Evolutionary conservation across 1,140 invertebrate species (phyloP), one percentile per base, ranked within the genome.

Genomic region (Drosophila seguyi): DNA sequence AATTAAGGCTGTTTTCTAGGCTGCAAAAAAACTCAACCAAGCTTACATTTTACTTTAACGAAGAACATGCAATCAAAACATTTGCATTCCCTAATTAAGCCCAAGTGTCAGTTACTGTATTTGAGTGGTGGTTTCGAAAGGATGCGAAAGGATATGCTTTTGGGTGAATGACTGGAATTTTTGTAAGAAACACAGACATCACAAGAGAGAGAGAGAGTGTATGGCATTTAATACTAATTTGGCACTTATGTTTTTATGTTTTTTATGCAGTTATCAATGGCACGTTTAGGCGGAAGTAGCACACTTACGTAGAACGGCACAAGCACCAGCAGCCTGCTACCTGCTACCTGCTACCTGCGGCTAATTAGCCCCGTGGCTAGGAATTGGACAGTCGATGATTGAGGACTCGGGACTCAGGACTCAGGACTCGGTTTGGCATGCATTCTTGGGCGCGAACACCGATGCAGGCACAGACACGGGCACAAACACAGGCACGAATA

Each of bases 261-360:
- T n/a, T 22, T 36, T n/a, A 36, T 36, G 31, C 8, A 6, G 20
- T 11, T 38, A 14, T 18, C 27, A 41, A 57, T 29, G 62, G 62
- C 57, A 61, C 3, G 8, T 25, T 29, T n/a, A 62, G 39, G 36
- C 52, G 52, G 34, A 20, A 34, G 34, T 36, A 36, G 14, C 50
- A 68, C 48, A 87, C 84, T 87, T 90, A 87, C 84, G 84, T 90
- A 67, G 69, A 74, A 65, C 79, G 75, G 76, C 57, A 71, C 52
- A 74, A 65, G 57, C 44, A 79, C 48, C 59, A 67, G 44, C 44
- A 60, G 50, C 27, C 47, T 48, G 45, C 27, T 52, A 48, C 18
- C 41, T 62, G 45, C 27, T 50, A 48, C 18, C 39, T 63, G 65
- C 31, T 55, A 47, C 50, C 65, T 58, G 66, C 66, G 69, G 67